phyloP scores from a whole-genome alignment of 2,888 invertebrate species.

The Altica lythri region DNA sequence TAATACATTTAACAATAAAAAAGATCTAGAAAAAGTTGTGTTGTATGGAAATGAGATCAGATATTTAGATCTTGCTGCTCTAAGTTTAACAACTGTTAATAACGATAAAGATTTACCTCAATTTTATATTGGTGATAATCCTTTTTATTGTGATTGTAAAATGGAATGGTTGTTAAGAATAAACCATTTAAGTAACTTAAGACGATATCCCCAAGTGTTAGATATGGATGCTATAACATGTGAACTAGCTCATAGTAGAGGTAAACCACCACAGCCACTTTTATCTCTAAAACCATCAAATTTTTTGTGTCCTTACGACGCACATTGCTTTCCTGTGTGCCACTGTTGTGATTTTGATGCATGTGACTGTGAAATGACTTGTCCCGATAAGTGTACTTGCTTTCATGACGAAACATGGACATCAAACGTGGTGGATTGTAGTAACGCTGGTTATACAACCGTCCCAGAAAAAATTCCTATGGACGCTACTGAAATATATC shows the following conservation, averaged over 20 bases:
- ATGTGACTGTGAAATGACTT: slow-evolving; percentile 91
- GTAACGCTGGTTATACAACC: slow-evolving; percentile 72
- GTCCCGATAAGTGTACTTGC: slow-evolving; percentile 84
- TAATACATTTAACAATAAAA: slow-evolving; percentile 73
- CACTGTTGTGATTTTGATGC: slow-evolving; percentile 90
- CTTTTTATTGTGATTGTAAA: slow-evolving; percentile 82
- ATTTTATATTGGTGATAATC: slow-evolving; percentile 82
- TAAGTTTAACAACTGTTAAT: slow-evolving; percentile 69
- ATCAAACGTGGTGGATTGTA: slow-evolving; percentile 84
- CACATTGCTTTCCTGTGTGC: slow-evolving; percentile 83
- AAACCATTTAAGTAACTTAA: slow-evolving; percentile 73
- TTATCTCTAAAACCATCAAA: slow-evolving; percentile 73
- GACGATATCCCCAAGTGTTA: slow-evolving; percentile 78
- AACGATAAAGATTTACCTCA: slow-evolving; percentile 73
- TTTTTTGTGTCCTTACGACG: slow-evolving; percentile 80
- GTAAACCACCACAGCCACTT: slow-evolving; percentile 67
- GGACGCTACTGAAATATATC: slow-evolving; percentile 86
- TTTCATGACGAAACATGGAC: slow-evolving; percentile 87
- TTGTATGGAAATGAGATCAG: slow-evolving; percentile 75
- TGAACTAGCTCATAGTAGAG: slow-evolving; percentile 70
- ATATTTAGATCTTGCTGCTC: slow-evolving; percentile 72
- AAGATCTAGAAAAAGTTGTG: slow-evolving; percentile 75
- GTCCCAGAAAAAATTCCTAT: slow-evolving; percentile 83
- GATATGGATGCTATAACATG: slow-evolving; percentile 81
- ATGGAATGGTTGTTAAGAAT: slow-evolving; percentile 86